phyloP scores from a whole-genome alignment of 1,140 invertebrate genomes.

The Anastrepha obliqua region DNA sequence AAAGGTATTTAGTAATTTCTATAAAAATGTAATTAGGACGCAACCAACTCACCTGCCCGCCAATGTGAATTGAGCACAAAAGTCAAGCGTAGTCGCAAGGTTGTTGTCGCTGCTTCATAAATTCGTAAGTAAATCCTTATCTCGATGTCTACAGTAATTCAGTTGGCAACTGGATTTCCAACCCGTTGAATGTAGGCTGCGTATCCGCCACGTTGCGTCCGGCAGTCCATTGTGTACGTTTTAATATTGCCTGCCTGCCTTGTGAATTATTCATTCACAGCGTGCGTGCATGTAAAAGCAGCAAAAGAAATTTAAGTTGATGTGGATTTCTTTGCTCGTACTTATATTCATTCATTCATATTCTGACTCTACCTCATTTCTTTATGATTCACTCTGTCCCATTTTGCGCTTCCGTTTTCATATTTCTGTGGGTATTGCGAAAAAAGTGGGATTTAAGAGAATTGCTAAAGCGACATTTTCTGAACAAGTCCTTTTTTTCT shows the following conservation, averaged over 20 bases:
- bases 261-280: conserved; percentile 8
- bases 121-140: conserved; percentile 17
- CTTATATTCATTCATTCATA: not conserved
- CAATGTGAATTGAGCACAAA: not conserved
- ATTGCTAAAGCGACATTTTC: not conserved
- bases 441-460: not conserved
- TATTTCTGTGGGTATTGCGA: not conserved
- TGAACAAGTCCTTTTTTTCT: no score
- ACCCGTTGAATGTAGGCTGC: conserved; percentile 19
- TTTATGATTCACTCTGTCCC: not conserved
- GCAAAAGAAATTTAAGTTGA: not conserved
- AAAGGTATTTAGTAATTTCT: not conserved
- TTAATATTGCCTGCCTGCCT: not conserved
- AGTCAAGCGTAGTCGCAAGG: conserved; percentile 13
- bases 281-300: not conserved
- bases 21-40: not conserved
- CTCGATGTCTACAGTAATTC: conserved; percentile 11
- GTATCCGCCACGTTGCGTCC: conserved; percentile 42
- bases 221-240: conserved; percentile 37
- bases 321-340: not conserved
- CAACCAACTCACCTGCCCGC: no score
- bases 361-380: not conserved
- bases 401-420: conserved; percentile 6
- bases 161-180: not conserved
- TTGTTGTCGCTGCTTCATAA: conserved; percentile 24